These are phyloP conservation scores for Thaumatotibia leucotreta DNA, from an alignment of 1,140 invertebrate species.

Conservation along the genomic window DNA sequence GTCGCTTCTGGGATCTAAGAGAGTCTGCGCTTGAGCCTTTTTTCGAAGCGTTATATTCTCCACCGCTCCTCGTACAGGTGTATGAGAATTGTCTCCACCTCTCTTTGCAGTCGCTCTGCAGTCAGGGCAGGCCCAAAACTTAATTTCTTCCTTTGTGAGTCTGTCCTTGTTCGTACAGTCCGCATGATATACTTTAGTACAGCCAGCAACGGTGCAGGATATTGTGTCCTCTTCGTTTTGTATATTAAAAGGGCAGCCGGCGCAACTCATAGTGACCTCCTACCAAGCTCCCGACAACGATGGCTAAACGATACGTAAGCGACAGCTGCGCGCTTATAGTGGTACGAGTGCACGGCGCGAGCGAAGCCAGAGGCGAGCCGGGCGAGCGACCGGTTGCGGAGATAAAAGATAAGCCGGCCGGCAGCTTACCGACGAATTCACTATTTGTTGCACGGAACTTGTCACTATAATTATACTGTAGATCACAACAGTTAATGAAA, in stretches of 20 bases:
- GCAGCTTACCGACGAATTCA: too few species aligned
- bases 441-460: too few species aligned
- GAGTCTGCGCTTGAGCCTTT: background rate
- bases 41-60: background rate
- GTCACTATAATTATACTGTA: too few species aligned
- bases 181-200: background rate
- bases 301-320: background rate
- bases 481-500: too few species aligned
- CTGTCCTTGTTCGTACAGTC: background rate
- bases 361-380: too few species aligned
- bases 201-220: background rate
- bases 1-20: background rate
- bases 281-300: background rate
- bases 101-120: background rate
- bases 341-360: too few species aligned
- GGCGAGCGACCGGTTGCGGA: too few species aligned
- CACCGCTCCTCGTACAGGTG: background rate
- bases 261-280: background rate
- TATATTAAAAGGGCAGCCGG: background rate
- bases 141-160: background rate
- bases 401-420: too few species aligned
- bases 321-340: background rate
- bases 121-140: background rate
- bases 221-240: background rate
- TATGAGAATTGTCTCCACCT: background rate